Evolutionary conservation across 2,888 invertebrate genomes (phyloP).

Genomic region (Ceriagrion tenellum): DNA sequence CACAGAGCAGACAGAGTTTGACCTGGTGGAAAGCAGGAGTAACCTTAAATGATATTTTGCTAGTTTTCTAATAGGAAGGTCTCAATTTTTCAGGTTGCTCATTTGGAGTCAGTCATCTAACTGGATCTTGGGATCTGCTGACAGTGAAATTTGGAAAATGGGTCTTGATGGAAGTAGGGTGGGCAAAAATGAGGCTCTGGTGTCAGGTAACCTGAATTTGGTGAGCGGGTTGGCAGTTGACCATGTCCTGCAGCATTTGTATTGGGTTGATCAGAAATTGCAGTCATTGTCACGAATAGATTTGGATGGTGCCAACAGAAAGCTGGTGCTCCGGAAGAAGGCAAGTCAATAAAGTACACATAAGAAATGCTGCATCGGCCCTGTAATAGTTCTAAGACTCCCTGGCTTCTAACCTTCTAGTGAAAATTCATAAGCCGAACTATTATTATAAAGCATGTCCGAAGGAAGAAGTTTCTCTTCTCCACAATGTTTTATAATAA

Average conservation of each 20-base stretch:
- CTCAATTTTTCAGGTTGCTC: conserved; percentile 74
- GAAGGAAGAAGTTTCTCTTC: too few relatives aligned
- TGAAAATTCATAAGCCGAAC: too few relatives aligned
- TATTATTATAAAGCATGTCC: too few relatives aligned
- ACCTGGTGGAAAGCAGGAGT: too few relatives aligned
- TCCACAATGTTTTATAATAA: too few relatives aligned
- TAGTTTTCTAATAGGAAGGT: neutral
- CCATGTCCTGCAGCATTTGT: conserved; percentile 82
- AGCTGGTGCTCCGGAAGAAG: conserved; percentile 69
- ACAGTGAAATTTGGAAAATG: conserved; percentile 75
- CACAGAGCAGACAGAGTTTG: conserved; percentile 80
- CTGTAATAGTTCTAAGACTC: too few relatives aligned
- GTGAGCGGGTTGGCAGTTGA: conserved; percentile 83
- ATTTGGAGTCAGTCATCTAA: conserved; percentile 76
- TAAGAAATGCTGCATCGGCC: too few relatives aligned
- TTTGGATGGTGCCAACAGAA: conserved; percentile 74
- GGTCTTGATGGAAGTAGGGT: conserved; percentile 80
- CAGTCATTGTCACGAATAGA: conserved; percentile 78
- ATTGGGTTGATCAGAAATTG: conserved; percentile 86
- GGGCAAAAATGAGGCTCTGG: conserved; percentile 74
- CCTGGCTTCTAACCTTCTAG: too few relatives aligned
- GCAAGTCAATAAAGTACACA: conserved; percentile 44
- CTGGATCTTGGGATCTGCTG: conserved; percentile 71
- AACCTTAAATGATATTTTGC: conserved; percentile 75
- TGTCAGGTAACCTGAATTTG: conserved; percentile 77